phyloP scores from a whole-genome alignment of 2,797 vertebrate genomes.

The Crocodylus rhombifer region DNA sequence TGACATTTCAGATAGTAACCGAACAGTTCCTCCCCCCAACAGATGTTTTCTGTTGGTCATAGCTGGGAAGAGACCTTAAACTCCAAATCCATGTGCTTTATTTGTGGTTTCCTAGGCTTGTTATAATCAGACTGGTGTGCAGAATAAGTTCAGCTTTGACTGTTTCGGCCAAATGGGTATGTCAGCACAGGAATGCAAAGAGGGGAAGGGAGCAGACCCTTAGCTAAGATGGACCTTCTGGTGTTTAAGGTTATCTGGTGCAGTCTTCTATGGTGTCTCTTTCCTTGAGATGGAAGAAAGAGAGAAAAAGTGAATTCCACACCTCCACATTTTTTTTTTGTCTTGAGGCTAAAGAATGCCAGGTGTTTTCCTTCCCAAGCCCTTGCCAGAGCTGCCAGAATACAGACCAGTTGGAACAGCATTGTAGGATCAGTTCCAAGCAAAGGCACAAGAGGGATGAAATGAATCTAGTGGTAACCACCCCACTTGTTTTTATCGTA shows the following conservation, averaged over 20 bases:
- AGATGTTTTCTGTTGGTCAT: slow-evolving; percentile 71
- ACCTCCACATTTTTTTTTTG: rapidly evolving
- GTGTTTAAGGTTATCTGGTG: rapidly evolving
- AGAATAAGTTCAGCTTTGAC: not conserved
- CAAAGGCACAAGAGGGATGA: not conserved
- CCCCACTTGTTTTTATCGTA: not conserved
- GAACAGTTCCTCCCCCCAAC: slow-evolving; percentile 23
- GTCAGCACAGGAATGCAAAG: rapidly evolving
- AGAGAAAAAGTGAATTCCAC: not conserved
- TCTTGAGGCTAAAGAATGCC: not conserved
- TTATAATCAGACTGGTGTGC: not conserved
- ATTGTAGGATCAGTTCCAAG: rapidly evolving
- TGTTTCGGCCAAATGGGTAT: not conserved
- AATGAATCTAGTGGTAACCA: rapidly evolving
- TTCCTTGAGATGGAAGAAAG: not conserved
- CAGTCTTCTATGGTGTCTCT: not conserved
- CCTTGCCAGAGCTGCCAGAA: not conserved
- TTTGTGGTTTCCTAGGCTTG: slow-evolving; percentile 5
- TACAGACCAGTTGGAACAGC: not conserved
- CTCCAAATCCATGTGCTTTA: slow-evolving; percentile 37
- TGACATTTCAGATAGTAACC: slow-evolving; percentile 51
- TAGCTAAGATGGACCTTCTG: not conserved
- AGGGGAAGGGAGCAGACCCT: not conserved
- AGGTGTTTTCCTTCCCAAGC: not conserved
- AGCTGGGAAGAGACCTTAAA: slow-evolving; percentile 37